Percentiles rank a stretch among this genome's conserved stretches.
phyloP scores from a whole-genome alignment of 2,113 vertebrate species.

The Pangasianodon gigas region DNA sequence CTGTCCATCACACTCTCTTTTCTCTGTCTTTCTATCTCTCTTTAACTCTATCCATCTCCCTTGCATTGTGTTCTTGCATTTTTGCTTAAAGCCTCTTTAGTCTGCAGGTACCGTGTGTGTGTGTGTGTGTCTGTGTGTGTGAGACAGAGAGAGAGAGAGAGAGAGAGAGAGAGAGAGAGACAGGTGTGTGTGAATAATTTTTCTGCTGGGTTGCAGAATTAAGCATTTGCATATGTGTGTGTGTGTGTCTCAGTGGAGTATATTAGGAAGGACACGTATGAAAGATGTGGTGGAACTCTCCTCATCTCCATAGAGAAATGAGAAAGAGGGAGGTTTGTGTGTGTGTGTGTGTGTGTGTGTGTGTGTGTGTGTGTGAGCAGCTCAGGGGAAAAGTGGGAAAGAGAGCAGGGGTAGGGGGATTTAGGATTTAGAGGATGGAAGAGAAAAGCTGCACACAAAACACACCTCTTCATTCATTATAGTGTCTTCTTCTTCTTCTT shows the following conservation, averaged over 20 bases:
- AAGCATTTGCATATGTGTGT: slow-evolving; percentile 10
- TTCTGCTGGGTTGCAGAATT: slow-evolving; percentile 28
- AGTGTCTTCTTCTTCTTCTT: neutral
- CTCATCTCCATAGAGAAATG: neutral
- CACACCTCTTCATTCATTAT: neutral
- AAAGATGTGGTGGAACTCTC: slow-evolving; percentile 32
- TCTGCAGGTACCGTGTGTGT: slow-evolving; percentile 7
- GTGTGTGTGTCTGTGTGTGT: slow-evolving; percentile 33
- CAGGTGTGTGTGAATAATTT: neutral
- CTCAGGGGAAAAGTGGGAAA: neutral
- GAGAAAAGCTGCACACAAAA: neutral
- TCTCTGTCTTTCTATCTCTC: neutral
- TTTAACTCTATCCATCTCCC: neutral
- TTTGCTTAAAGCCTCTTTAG: neutral
- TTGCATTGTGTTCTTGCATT: neutral
- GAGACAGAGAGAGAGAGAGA: neutral
- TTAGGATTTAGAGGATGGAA: slow-evolving; percentile 48
- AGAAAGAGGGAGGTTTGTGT: neutral
- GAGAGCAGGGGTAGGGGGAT: slow-evolving; percentile 5
- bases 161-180: neutral
- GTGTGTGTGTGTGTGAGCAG: slow-evolving; percentile 1
- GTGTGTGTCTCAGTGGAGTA: slow-evolving; percentile 17
- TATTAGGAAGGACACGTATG: slow-evolving; percentile 17
- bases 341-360: slow-evolving; percentile 29
- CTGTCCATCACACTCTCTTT: neutral